Percentiles rank a stretch among this genome's conserved stretches.
Evolutionary conservation across 1,140 invertebrate species (phyloP).

Genomic region (Trichogramma pretiosum): DNA sequence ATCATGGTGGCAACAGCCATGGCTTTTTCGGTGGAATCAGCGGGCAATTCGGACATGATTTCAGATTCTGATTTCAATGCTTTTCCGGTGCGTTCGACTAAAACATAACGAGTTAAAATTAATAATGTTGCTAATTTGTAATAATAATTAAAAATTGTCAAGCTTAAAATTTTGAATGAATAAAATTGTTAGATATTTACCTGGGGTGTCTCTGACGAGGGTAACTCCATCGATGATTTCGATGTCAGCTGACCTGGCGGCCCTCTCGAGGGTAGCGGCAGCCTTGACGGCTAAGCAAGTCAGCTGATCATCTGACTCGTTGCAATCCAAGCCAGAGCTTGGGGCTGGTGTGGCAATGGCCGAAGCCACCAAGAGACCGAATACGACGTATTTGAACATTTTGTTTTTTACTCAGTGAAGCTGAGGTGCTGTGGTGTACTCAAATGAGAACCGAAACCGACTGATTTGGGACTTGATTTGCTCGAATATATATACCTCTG

Average conservation of each 20-base stretch:
- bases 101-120: too few relatives aligned
- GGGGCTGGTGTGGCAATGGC: slow-evolving; percentile 31
- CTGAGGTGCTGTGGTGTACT: too few relatives aligned
- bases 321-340: too few relatives aligned
- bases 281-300: slow-evolving; percentile 53
- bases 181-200: too few relatives aligned
- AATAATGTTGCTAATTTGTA: not conserved
- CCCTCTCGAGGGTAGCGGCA: slow-evolving; percentile 47
- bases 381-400: slow-evolving; percentile 31
- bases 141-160: not conserved
- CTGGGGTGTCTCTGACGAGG: slow-evolving; percentile 44
- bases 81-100: slow-evolving; percentile 45
- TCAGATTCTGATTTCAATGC: slow-evolving; percentile 46
- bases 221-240: slow-evolving; percentile 50
- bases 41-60: slow-evolving; percentile 44
- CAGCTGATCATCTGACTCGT: slow-evolving; percentile 47
- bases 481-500: too few relatives aligned
- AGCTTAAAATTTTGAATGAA: too few relatives aligned
- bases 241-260: slow-evolving; percentile 49
- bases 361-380: slow-evolving; percentile 31
- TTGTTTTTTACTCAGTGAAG: too few relatives aligned
- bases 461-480: too few relatives aligned
- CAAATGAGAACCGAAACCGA: too few relatives aligned
- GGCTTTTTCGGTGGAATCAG: slow-evolving; percentile 43
- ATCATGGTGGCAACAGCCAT: slow-evolving; percentile 48